Evolutionary conservation across 2,113 vertebrate genomes (phyloP).

Genomic region (Struthidea cinerea): DNA sequence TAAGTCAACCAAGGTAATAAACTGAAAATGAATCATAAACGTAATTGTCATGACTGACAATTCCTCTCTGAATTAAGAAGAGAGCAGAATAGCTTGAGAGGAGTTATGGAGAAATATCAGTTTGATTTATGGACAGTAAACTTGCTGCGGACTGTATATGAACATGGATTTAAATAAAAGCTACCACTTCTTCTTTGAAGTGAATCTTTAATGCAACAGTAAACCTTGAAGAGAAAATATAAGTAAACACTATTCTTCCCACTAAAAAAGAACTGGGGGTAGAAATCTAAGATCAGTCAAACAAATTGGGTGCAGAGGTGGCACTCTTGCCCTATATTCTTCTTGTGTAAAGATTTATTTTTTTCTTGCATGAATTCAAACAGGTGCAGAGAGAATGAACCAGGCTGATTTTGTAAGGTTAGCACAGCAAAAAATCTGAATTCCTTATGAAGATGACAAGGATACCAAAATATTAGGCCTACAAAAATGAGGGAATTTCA

Average conservation of each 20-base stretch:
- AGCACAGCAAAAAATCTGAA: not conserved
- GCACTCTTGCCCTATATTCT: not conserved
- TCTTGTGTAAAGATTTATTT: not conserved
- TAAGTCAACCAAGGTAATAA: slow-evolving; percentile 2
- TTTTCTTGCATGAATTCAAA: not conserved
- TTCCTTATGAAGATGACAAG: not conserved
- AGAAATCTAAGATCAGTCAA: not conserved
- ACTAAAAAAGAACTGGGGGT: not conserved
- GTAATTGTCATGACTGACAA: not conserved
- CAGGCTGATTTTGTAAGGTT: not conserved
- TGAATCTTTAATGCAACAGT: not conserved
- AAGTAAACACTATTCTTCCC: not conserved
- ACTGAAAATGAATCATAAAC: slow-evolving; percentile 23
- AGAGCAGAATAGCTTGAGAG: not conserved
- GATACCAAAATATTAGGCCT: not conserved
- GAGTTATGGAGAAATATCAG: not conserved
- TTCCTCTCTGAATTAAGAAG: not conserved
- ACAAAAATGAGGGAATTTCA: not conserved
- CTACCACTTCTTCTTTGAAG: not conserved
- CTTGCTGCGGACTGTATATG: not conserved
- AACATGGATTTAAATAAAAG: not conserved
- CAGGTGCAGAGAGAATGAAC: not conserved
- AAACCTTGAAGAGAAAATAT: not conserved
- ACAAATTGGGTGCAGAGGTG: not conserved
- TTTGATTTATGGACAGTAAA: not conserved